Conservation (phyloP, 2,113 vertebrate species). For the Okapia johnstoni region DNA sequence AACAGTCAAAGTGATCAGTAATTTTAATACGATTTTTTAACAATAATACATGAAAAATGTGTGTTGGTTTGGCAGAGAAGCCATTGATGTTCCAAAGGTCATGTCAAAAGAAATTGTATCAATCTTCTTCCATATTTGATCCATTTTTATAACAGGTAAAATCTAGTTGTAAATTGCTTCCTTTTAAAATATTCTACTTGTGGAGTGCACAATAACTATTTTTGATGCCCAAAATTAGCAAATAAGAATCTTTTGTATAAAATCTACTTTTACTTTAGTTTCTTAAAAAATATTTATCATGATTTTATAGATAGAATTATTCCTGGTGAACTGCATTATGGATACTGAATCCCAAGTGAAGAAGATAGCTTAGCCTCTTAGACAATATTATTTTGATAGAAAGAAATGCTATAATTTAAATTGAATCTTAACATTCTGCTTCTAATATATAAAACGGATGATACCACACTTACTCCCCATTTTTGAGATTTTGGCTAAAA, state of each 20-base stretch:
- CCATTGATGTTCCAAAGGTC: background rate
- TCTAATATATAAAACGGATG: background rate
- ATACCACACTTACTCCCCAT: rapidly evolving
- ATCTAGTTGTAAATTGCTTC: background rate
- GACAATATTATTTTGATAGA: background rate
- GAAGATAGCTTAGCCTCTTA: background rate
- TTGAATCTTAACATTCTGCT: background rate
- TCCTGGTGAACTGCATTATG: background rate
- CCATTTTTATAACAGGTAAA: background rate
- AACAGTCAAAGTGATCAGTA: background rate
- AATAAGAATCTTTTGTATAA: background rate
- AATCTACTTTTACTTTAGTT: background rate
- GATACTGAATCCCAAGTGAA: background rate
- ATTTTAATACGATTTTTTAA: background rate
- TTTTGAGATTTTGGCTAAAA: background rate
- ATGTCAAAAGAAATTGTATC: background rate
- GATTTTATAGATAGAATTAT: background rate
- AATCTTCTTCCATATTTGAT: background rate
- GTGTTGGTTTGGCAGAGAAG: background rate
- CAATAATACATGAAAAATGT: background rate
- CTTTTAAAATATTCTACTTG: background rate
- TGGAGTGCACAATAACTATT: background rate
- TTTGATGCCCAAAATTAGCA: background rate
- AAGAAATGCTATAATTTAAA: background rate
- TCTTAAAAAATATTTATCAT: background rate